These are phyloP conservation scores for Lophochroa leadbeateri DNA, from an alignment of 2,113 vertebrate genomes.

Conservation along the genomic window DNA sequence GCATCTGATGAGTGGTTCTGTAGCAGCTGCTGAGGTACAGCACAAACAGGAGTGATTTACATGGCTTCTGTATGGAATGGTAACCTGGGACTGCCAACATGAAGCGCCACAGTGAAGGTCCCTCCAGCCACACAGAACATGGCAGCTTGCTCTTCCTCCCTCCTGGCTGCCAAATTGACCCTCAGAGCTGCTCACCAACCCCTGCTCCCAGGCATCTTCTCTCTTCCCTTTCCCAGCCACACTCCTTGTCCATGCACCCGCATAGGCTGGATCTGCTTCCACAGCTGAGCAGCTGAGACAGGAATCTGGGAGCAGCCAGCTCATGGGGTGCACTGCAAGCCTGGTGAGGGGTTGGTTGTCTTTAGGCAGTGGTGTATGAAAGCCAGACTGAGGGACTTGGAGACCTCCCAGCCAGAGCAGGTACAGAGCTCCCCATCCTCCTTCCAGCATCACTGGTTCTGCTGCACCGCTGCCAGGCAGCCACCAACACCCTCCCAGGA, in stretches of 20 bases:
- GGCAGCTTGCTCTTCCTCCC: background rate
- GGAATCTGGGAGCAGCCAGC: too few species aligned
- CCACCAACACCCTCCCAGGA: background rate
- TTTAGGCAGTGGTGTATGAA: background rate
- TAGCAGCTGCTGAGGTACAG: background rate
- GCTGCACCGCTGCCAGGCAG: background rate
- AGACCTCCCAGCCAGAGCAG: background rate
- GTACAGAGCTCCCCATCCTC: background rate
- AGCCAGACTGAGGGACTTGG: background rate
- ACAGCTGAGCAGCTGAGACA: rapidly evolving
- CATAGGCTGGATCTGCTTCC: background rate
- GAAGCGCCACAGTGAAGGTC: rapidly evolving
- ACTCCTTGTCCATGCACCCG: rapidly evolving
- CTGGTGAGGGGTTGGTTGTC: background rate
- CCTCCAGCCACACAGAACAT: rapidly evolving
- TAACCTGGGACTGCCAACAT: background rate
- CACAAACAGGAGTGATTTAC: background rate
- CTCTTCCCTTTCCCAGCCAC: background rate
- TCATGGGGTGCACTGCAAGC: background rate
- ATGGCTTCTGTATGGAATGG: too few species aligned
- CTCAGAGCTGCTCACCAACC: rapidly evolving
- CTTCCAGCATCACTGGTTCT: rapidly evolving
- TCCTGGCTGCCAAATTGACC: background rate
- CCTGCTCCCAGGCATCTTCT: background rate
- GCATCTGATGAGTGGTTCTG: background rate